Evolutionary conservation across 2,888 invertebrate genomes (phyloP), one percentile per base, ranked within the genome.

Genomic region (Polietes domitor): DNA sequence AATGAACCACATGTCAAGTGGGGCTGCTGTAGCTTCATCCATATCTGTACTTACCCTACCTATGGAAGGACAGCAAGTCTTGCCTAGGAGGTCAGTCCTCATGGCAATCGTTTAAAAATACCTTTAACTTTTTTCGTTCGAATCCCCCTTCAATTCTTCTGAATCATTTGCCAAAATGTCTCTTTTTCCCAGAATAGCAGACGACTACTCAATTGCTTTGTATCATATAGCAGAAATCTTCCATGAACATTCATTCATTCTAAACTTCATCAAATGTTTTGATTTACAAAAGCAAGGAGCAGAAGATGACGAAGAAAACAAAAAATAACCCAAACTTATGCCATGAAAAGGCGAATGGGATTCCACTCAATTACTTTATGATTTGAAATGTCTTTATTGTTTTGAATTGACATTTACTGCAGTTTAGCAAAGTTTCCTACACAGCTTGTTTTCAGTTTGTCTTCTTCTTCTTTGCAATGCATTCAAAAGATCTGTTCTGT

Each of bases 351-450:
- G 68, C 41, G 68, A 41, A 68, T 68, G 43, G 41, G 43, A 80
- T 87, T 87, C 87, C 88, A 86, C 82, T 74, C 86, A 87, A 88
- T 89, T 88, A 82, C 82, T 79, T 77, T 80, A 74, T 63, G 81
- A 83, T 80, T 81, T 77, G 32, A 81, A 74, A 85, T 82, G 80
- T 85, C 80, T 80, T 82, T 85, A 80, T 80, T 85, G 82, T 80
- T 85, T 82, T 68, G 71, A 79, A 77, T 77, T 85, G 85, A 80
- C 80, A 50, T 80, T 77, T 80, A 80, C 72, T 82, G 82, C 79
- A 82, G 50, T 80, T 82, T 53, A 50, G 17, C 50, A 61, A 79
- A 85, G 63, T 80, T 82, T 81, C 63, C 61, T 26, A 53, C 50
- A 19, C 75, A 17, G 43, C 53, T 74, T 17, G 9, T 41, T 50